These are phyloP conservation scores for Sylvilagus bachmani DNA, from an alignment of 2,113 vertebrate species.

Conservation along the genomic window DNA sequence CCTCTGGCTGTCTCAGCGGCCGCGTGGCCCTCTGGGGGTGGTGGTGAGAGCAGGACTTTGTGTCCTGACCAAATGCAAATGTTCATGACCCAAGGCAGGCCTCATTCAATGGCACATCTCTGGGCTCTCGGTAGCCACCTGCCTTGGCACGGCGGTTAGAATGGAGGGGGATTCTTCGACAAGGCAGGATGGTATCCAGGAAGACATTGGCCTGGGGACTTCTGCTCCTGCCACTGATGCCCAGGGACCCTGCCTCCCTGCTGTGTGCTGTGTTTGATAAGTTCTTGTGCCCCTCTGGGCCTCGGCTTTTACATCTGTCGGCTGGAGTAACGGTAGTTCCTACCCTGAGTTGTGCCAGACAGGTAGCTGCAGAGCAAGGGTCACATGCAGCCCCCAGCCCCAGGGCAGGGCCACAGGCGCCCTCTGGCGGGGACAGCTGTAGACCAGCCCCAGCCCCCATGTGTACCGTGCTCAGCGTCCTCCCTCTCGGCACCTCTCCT, in stretches of 20 bases:
- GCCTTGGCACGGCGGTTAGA: background rate
- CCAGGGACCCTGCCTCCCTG: background rate
- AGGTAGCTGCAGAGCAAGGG: fast-evolving
- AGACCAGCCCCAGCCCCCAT: background rate
- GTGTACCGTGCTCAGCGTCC: background rate
- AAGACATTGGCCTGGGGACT: background rate
- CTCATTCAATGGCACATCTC: background rate
- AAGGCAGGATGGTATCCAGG: background rate
- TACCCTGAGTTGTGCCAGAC: too few relatives aligned
- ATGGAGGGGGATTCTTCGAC: background rate
- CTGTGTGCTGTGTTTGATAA: background rate
- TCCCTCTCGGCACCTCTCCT: background rate
- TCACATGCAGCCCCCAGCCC: fast-evolving
- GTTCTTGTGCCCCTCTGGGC: background rate
- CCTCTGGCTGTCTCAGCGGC: background rate
- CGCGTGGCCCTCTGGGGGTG: background rate
- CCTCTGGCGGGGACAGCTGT: background rate
- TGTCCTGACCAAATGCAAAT: background rate
- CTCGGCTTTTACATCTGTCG: background rate
- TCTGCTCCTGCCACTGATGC: fast-evolving
- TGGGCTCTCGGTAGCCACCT: background rate
- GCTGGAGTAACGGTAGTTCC: background rate
- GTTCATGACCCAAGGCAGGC: background rate
- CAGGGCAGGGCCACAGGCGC: fast-evolving
- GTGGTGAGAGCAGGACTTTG: background rate